Conservation (phyloP, 1,140 invertebrate genomes). For the Charaxes varanes region DNA sequence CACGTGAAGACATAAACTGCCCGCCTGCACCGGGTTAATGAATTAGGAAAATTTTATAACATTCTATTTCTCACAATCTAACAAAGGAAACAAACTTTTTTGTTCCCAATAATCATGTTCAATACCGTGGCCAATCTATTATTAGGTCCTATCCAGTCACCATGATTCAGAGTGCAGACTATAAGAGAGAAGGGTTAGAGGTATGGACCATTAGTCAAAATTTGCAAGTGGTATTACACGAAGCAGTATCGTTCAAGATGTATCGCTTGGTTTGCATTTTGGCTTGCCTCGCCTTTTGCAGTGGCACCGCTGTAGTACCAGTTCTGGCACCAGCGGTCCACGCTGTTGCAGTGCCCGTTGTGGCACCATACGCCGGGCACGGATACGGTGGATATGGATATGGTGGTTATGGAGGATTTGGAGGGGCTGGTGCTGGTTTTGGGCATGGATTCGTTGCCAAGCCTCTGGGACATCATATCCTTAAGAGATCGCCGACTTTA, state of each 20-base stretch:
- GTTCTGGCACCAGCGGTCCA: constrained; percentile 27
- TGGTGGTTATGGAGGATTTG: constrained; percentile 25
- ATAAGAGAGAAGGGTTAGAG: constrained; percentile 40
- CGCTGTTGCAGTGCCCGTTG: constrained; percentile 21
- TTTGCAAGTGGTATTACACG: not conserved
- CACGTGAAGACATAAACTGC: too few relatives aligned
- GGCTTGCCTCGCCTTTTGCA: constrained; percentile 33
- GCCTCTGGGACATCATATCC: constrained; percentile 35
- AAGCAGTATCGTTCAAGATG: constrained; percentile 29
- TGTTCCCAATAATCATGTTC: constrained; percentile 31
- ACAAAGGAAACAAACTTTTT: constrained; percentile 33
- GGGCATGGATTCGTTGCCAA: constrained; percentile 16
- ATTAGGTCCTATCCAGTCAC: constrained; percentile 48
- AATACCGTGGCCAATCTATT: constrained; percentile 50
- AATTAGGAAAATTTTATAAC: constrained; percentile 1
- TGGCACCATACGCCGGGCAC: constrained; percentile 23
- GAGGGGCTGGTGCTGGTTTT: constrained; percentile 17
- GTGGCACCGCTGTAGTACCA: constrained; percentile 37
- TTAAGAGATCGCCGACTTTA: constrained; percentile 45
- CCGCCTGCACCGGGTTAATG: too few relatives aligned
- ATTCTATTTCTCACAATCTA: constrained; percentile 1
- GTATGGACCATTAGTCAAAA: constrained; percentile 26
- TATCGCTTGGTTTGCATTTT: constrained; percentile 31
- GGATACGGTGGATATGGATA: constrained; percentile 21
- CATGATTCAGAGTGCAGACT: constrained; percentile 35